These are phyloP conservation scores for Mamestra configurata DNA, from an alignment of 1,140 invertebrate genomes.

Conservation along the genomic window DNA sequence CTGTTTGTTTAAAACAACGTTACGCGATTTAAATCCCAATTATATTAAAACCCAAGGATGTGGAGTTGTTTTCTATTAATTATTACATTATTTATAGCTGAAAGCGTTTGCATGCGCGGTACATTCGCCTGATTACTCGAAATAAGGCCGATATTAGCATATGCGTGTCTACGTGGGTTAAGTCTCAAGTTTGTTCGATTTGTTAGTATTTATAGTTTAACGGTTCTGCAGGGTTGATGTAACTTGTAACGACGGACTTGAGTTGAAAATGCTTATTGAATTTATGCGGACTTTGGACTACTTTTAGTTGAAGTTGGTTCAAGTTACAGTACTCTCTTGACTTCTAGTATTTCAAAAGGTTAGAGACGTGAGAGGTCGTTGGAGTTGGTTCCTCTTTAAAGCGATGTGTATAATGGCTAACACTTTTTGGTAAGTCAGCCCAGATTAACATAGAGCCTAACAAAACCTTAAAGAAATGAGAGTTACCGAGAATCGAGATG, in stretches of 20 bases:
- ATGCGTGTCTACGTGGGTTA: conserved; percentile 29
- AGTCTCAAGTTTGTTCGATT: conserved; percentile 37
- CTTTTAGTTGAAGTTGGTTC: not conserved
- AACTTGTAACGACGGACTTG: not conserved
- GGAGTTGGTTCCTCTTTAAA: too few relatives aligned
- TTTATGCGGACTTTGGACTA: conserved; percentile 13
- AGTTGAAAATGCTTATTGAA: not conserved
- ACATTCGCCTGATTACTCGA: conserved; percentile 13
- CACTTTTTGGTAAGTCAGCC: too few relatives aligned
- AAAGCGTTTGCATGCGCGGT: conserved; percentile 27
- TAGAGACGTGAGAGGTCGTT: not conserved
- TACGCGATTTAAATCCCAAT: conserved; percentile 26
- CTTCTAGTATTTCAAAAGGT: not conserved
- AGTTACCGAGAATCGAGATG: too few relatives aligned
- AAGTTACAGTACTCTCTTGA: not conserved
- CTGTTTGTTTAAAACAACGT: conserved; percentile 27
- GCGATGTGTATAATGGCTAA: too few relatives aligned
- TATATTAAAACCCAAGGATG: conserved; percentile 28
- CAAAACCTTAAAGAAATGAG: too few relatives aligned
- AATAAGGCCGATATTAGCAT: conserved; percentile 48
- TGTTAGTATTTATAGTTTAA: conserved; percentile 28
- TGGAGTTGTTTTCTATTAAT: conserved; percentile 34
- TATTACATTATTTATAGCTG: conserved; percentile 31
- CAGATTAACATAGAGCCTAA: too few relatives aligned
- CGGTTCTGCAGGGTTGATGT: conserved; percentile 16